Evolutionary conservation across 2,797 vertebrate species (phyloP).

Genomic region (Mus minutoides): DNA sequence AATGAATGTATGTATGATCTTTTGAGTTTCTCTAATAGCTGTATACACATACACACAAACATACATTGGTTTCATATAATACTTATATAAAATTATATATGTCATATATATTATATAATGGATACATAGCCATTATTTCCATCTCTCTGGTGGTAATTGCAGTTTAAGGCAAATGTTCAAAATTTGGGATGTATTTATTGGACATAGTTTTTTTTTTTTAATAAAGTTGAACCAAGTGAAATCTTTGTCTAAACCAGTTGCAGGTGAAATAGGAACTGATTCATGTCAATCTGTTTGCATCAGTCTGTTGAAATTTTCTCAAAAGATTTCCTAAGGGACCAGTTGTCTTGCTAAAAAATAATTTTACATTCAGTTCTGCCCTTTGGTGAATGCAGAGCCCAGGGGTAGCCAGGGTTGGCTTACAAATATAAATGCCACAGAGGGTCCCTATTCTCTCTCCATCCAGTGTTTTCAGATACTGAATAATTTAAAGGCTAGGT

Average conservation of each 20-base stretch:
- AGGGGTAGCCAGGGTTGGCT: neutral
- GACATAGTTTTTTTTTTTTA: neutral
- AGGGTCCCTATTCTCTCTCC: neutral
- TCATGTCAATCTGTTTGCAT: neutral
- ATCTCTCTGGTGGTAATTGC: constrained; percentile 36
- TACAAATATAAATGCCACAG: neutral
- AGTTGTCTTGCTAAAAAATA: neutral
- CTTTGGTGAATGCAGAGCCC: neutral
- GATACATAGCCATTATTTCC: neutral
- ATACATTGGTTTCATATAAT: neutral
- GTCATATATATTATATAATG: too few species aligned
- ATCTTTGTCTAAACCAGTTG: constrained; percentile 38
- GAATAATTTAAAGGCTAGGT: neutral
- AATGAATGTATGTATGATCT: constrained; percentile 41
- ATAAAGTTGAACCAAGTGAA: constrained; percentile 39
- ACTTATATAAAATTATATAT: neutral
- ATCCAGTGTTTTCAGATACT: neutral
- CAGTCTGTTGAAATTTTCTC: neutral
- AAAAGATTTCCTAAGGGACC: neutral
- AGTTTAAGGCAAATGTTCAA: neutral
- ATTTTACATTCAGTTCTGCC: constrained; percentile 8
- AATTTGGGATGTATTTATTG: constrained; percentile 30
- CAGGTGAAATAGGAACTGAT: constrained; percentile 33
- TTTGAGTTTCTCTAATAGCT: constrained; percentile 7
- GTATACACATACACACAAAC: neutral